phyloP scores from a whole-genome alignment of 1,140 invertebrate species.

The Drepana arcuata region DNA sequence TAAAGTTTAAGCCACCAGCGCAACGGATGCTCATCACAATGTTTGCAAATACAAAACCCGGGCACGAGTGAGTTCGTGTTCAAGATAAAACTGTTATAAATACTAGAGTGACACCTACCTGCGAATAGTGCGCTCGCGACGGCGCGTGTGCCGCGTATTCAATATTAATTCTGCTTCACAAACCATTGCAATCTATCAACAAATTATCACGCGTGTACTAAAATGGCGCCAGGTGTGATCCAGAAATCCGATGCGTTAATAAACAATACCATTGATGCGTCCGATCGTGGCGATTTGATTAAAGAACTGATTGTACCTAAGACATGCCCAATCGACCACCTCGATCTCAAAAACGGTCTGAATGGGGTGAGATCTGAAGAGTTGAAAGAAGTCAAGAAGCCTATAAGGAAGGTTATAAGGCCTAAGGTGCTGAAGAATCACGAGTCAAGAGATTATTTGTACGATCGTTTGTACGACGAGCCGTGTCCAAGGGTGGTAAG shows the following conservation, averaged over 20 bases:
- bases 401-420: slow-evolving; percentile 31
- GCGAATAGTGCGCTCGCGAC: slow-evolving; percentile 39
- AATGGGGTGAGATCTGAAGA: slow-evolving; percentile 5
- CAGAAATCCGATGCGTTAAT: slow-evolving; percentile 40
- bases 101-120: slow-evolving; percentile 36
- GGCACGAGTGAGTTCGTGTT: slow-evolving; percentile 9
- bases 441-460: slow-evolving; percentile 44
- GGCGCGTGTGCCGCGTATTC: slow-evolving; percentile 20
- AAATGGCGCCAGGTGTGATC: slow-evolving; percentile 54
- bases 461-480: slow-evolving; percentile 49
- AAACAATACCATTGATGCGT: slow-evolving; percentile 21
- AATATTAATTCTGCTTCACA: slow-evolving; percentile 8
- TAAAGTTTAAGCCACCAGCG: background rate
- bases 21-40: background rate
- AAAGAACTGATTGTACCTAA: slow-evolving; percentile 21
- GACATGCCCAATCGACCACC: slow-evolving; percentile 39
- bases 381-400: slow-evolving; percentile 30
- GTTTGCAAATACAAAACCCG: slow-evolving; percentile 11
- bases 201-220: slow-evolving; percentile 5
- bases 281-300: slow-evolving; percentile 21
- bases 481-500: slow-evolving; percentile 53
- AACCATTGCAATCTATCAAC: background rate
- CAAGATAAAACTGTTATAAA: slow-evolving; percentile 56
- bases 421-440: slow-evolving; percentile 55
- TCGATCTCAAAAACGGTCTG: slow-evolving; percentile 9